phyloP scores from a whole-genome alignment of 2,113 vertebrate species.

The Chiloscyllium plagiosum region DNA sequence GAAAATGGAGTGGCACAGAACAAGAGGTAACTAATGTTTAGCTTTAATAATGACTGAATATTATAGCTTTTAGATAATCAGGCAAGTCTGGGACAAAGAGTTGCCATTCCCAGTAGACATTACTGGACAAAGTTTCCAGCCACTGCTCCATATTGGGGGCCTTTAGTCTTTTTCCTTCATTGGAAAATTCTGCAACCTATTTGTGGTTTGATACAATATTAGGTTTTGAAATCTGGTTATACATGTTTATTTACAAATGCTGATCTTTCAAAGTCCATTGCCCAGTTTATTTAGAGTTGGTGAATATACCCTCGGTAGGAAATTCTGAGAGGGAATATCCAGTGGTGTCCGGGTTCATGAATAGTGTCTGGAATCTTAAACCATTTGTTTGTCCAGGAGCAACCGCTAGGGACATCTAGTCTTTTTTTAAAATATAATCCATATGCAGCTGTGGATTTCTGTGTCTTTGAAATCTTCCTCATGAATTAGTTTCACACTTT shows the following conservation, averaged over 20 bases:
- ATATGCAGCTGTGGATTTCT: slow-evolving; percentile 3
- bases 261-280: not conserved
- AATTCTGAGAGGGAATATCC: not conserved
- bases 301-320: not conserved
- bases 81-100: not conserved
- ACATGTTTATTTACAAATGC: not conserved
- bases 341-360: not conserved
- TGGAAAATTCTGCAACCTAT: not conserved
- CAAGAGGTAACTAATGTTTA: no score
- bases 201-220: not conserved
- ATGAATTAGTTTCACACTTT: not conserved
- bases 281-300: not conserved
- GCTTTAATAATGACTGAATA: not conserved
- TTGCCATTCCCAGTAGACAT: not conserved
- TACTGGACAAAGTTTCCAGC: not conserved
- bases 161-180: not conserved
- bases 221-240: not conserved
- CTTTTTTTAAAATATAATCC: not conserved
- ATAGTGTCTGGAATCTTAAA: slow-evolving; percentile 25
- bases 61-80: not conserved
- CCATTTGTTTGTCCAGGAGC: not conserved
- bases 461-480: not conserved
- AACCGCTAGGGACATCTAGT: not conserved
- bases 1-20: not conserved
- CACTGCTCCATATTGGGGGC: not conserved